phyloP scores from a whole-genome alignment of 2,797 vertebrate species.

The Antrozous pallidus region DNA sequence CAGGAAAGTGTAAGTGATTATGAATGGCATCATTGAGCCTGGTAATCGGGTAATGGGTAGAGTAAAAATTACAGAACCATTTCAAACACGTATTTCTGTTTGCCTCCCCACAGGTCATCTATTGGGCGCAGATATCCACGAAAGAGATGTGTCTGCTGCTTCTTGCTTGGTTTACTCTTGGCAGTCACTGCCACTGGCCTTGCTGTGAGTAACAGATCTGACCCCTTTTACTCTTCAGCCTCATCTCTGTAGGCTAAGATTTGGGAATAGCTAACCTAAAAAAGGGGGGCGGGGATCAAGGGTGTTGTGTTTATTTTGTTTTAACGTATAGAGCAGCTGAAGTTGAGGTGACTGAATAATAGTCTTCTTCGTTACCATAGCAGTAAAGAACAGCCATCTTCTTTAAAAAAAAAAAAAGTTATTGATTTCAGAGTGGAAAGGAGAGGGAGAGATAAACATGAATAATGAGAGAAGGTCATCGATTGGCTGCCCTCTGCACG shows the following conservation, averaged over 20 bases:
- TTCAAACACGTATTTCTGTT: not conserved
- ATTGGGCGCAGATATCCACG: conserved; percentile 93
- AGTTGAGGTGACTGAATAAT: not conserved
- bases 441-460: no score
- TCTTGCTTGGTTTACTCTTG: conserved; percentile 91
- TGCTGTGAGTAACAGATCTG: conserved; percentile 86
- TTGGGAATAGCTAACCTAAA: not conserved
- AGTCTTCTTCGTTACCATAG: not conserved
- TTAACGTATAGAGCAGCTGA: not conserved
- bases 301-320: not conserved
- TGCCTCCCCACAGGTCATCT: conserved; percentile 86
- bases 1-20: conserved; percentile 93
- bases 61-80: not conserved
- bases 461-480: no score
- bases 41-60: not conserved
- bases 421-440: no score
- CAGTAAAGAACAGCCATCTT: not conserved
- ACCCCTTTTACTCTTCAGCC: not conserved
- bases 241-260: not conserved
- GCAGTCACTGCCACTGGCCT: conserved; percentile 90
- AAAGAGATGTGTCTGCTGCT: conserved; percentile 93
- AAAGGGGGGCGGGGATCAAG: not conserved
- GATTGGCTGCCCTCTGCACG: no score
- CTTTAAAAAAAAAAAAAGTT: no score
- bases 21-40: not conserved